Percentiles rank a stretch among this genome's conserved stretches.
Evolutionary conservation across 2,797 vertebrate genomes (phyloP).

Genomic region (Fistularia tabacaria): DNA sequence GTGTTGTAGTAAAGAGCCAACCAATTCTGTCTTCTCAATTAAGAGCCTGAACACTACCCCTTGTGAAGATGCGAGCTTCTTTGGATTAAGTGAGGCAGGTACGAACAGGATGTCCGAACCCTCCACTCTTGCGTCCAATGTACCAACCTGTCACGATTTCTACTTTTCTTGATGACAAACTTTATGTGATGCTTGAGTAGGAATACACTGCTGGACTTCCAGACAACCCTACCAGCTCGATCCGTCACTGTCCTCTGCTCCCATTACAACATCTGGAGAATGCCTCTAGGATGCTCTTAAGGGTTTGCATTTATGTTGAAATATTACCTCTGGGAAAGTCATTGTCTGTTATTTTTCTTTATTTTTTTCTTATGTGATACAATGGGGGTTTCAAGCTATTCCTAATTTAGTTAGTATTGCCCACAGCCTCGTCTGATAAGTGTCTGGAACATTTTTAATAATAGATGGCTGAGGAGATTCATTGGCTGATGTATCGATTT

Average conservation of each 20-base stretch:
- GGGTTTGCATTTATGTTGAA: constrained; percentile 7
- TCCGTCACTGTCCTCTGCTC: constrained; percentile 15
- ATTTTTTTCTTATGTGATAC: constrained; percentile 14
- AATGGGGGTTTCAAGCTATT: constrained; percentile 25
- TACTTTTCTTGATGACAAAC: constrained; percentile 16
- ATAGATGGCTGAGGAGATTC: constrained; percentile 42
- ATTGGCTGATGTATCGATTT: constrained; percentile 39
- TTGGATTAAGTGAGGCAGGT: background rate
- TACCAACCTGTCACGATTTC: background rate
- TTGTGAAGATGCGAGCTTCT: too few relatives aligned
- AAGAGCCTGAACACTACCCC: too few relatives aligned
- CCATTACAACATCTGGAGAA: constrained; percentile 4
- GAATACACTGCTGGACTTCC: constrained; percentile 4
- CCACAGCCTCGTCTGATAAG: constrained; percentile 24
- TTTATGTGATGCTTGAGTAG: constrained; percentile 21
- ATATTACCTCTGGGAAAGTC: constrained; percentile 5
- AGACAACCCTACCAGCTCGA: constrained; percentile 1
- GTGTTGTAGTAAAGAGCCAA: too few relatives aligned
- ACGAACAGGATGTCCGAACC: background rate
- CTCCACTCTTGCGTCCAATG: too few relatives aligned
- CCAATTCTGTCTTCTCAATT: too few relatives aligned
- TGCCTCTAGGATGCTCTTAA: background rate
- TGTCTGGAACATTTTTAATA: constrained; percentile 50
- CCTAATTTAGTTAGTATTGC: constrained; percentile 43
- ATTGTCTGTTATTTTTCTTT: constrained; percentile 11